Conservation (phyloP, 2,797 vertebrate genomes). For the Neopelma chrysocephalum region DNA sequence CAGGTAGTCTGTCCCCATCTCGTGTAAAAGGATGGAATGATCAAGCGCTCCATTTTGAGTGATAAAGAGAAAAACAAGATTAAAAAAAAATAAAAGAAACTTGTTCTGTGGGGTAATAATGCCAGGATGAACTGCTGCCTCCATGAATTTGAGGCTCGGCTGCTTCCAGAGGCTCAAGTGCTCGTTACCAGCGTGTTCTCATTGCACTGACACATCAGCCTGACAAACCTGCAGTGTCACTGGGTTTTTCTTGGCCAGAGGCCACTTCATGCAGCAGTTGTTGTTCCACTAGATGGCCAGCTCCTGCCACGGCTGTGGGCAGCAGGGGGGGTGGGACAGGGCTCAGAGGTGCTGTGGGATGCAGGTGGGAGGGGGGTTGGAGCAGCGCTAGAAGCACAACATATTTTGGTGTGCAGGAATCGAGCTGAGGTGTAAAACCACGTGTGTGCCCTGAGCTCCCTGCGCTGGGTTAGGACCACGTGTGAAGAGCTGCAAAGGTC, state of each 20-base stretch:
- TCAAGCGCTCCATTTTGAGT: neutral
- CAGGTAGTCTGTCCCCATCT: neutral
- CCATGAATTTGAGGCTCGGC: neutral
- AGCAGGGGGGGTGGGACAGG: neutral
- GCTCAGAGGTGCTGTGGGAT: neutral
- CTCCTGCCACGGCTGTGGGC: neutral
- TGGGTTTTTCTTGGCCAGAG: neutral
- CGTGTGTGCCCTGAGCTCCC: neutral
- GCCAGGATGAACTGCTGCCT: neutral
- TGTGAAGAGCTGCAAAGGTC: too few relatives aligned
- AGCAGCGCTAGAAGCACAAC: neutral
- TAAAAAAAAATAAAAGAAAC: neutral
- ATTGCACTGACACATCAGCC: neutral
- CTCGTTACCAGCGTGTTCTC: neutral
- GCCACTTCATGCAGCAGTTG: neutral
- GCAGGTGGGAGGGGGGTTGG: neutral
- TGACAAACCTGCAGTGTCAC: neutral
- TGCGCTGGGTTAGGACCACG: neutral
- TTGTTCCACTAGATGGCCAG: neutral
- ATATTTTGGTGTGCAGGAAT: neutral
- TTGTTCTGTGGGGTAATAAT: neutral
- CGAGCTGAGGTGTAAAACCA: neutral
- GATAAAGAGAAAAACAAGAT: neutral
- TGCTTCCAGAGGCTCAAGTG: neutral
- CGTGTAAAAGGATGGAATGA: neutral